A percentile compares a stretch with the other conserved stretches of the same genome.
phyloP scores from a whole-genome alignment of 2,113 vertebrate genomes.

The Hemicordylus capensis region DNA sequence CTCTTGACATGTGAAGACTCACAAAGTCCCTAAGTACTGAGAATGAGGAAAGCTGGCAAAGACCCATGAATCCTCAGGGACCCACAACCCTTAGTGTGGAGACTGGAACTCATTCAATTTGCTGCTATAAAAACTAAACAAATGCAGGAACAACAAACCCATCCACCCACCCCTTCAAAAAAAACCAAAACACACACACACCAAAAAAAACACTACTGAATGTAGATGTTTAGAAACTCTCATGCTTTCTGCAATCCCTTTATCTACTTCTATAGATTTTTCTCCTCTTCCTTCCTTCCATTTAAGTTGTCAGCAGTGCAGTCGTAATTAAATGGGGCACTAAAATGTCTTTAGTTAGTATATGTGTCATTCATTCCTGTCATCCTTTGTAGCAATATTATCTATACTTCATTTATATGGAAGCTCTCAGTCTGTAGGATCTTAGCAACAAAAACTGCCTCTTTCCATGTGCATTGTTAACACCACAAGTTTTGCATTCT shows the following conservation, averaged over 20 bases:
- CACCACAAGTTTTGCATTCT: neutral
- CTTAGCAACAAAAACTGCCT: constrained; percentile 23
- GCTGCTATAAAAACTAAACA: neutral
- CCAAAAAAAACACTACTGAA: neutral
- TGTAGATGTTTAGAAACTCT: neutral
- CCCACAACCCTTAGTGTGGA: neutral
- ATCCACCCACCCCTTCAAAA: no score
- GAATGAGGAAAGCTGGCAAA: neutral
- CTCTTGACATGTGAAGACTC: neutral
- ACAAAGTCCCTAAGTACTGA: neutral
- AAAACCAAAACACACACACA: no score
- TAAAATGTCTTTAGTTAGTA: neutral
- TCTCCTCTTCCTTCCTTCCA: neutral
- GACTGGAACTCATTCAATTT: neutral
- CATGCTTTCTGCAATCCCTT: neutral
- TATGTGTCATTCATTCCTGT: neutral
- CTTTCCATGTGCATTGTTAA: neutral
- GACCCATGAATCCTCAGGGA: neutral
- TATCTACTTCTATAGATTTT: neutral
- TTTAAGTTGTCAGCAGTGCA: neutral
- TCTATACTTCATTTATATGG: neutral
- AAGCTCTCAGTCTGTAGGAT: neutral
- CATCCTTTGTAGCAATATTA: constrained; percentile 1
- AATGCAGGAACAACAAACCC: neutral
- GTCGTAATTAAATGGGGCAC: neutral